Evolutionary conservation across 37 sponge, comb jelly and placozoan species (phyloP), one percentile per base, ranked within the genome.

Genomic region (Agelas oroides): DNA sequence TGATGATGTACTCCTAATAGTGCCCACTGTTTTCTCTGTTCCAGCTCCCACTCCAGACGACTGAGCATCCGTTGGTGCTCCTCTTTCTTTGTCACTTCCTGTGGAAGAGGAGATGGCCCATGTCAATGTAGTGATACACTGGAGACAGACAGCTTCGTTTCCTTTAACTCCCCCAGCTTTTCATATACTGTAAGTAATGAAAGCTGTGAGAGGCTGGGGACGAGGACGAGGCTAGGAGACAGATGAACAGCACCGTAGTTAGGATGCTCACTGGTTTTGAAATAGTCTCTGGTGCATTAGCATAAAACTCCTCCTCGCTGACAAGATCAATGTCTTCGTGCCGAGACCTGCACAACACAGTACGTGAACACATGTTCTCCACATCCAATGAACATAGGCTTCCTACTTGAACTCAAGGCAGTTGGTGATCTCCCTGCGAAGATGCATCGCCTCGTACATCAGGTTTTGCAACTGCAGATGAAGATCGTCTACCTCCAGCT

Each of bases 401-500:
- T 52, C 86, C 24, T 63, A 95, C 96, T 93, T 92, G 83, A 95
- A 95, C 65, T 95, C 90, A 55, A 86, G 65, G 53, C 96, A 95
- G 39, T 93, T 91, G 30, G 79, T 85, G 3, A 93, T 95, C 61
- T 95, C 96, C 27, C 61, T 78, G 40, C 70, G 75, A 32, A 95
- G 71, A 32, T 95, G 94, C 67, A 79, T 89, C 39, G 80, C 82
- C 76, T 95, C 93, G 52, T 95, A 95, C 65, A 69, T 78, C 3
- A 95, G 75, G 76, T 95, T 95, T 59, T 95, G 94, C 67, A 95
- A 87, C 75, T 95, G 96, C 2, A 95, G 84, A 41, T 95, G 94
- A 19, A 92, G 69, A 54, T 86, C 90, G 53, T 95, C 96, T 28
- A 89, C 77, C 18, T 80, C 87, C 23, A 78, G 81, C 66, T 90